A percentile compares a stretch with the other conserved stretches of the same genome.
phyloP scores from a whole-genome alignment of 1,140 invertebrate species.

The Cherax quadricarinatus region DNA sequence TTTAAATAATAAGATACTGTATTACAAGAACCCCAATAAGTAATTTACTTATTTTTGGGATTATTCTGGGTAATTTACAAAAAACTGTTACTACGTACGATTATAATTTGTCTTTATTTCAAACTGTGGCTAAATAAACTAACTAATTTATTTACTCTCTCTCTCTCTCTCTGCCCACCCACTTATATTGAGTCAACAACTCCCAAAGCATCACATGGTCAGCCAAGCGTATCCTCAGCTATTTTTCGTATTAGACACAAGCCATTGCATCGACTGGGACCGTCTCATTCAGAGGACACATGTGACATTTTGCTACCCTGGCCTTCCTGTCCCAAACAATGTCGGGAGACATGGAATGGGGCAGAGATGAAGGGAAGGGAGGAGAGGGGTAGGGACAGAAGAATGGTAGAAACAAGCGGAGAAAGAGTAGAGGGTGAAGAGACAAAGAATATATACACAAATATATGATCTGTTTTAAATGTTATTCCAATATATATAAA shows the following conservation, averaged over 20 bases:
- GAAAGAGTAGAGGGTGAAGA: not conserved
- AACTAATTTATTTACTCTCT: not conserved
- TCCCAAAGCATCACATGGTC: not conserved
- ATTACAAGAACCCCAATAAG: too few species aligned
- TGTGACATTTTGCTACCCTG: not conserved
- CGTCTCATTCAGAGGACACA: not conserved
- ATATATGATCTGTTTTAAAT: too few species aligned
- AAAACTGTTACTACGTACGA: too few species aligned
- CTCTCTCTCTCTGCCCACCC: not conserved
- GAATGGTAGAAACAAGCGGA: not conserved
- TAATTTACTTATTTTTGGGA: too few species aligned
- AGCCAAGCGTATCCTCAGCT: not conserved
- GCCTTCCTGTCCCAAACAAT: not conserved
- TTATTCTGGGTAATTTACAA: too few species aligned
- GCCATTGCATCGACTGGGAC: conserved; percentile 10
- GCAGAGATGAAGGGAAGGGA: not conserved
- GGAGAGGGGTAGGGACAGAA: not conserved
- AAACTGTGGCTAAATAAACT: too few species aligned
- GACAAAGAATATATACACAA: too few species aligned
- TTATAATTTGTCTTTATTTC: too few species aligned
- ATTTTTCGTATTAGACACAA: conserved; percentile 32
- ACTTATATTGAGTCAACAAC: not conserved
- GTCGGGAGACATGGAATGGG: not conserved
- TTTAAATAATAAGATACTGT: too few species aligned
- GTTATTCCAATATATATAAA: too few species aligned